Conservation (phyloP, 64 coral and sea anemone genomes). For the Acropora yongei region DNA sequence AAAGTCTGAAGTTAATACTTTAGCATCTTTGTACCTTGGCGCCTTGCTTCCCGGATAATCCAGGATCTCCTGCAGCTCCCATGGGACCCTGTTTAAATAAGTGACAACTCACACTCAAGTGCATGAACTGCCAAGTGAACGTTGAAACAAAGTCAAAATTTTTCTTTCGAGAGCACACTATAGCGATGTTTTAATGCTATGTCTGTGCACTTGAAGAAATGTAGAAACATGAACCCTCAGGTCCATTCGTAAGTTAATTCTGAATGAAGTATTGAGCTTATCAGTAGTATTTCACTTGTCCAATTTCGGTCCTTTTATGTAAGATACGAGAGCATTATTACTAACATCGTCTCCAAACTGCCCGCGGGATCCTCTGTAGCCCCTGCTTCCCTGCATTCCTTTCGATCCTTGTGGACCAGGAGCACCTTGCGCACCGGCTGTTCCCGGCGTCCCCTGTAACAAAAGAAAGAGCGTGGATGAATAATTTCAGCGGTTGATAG, state of each 20-base stretch:
- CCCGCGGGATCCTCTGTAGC: background rate
- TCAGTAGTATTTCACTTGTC: no score
- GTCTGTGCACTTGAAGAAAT: no score
- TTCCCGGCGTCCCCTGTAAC: slow-evolving; percentile 19
- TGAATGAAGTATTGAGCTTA: no score
- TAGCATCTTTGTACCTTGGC: background rate
- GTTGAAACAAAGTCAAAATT: no score
- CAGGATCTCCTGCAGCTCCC: background rate
- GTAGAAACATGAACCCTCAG: no score
- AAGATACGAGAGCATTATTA: background rate
- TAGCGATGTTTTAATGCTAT: no score
- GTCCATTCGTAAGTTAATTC: no score
- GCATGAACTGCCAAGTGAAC: background rate
- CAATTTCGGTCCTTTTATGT: no score
- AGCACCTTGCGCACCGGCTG: background rate
- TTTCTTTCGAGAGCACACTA: no score
- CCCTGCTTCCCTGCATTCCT: background rate
- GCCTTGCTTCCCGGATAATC: slow-evolving; percentile 39
- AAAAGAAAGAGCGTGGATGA: background rate
- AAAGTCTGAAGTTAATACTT: no score
- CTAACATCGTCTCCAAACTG: slow-evolving; percentile 27
- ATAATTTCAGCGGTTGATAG: background rate
- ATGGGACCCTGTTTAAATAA: background rate
- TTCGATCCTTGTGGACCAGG: background rate
- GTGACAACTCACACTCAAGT: background rate